Base-by-base conservation (phyloP, 2,888 invertebrate genomes). In the Scaptomyza caliginosa region DNA sequence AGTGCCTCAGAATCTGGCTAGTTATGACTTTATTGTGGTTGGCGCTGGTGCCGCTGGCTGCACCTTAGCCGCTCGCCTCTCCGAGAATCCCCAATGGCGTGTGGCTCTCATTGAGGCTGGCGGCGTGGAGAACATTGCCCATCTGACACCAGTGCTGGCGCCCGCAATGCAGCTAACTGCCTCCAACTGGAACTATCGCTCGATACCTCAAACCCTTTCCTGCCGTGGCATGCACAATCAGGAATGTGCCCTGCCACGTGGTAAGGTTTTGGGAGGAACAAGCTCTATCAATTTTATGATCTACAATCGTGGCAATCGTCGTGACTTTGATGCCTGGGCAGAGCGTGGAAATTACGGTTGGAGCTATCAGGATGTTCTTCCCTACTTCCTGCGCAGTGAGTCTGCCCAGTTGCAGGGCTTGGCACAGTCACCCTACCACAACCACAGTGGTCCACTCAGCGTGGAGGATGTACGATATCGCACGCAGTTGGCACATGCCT, bases 1-100 rank as follows among this genome's bases (percentile, higher is more conserved):
- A 80, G 80, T 67, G 11, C 80, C 80, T n/a, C 43, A 38, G n/a
- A 40, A 79, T n/a, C 23, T n/a, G 65, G 93, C 93, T 0, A 93
- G 93, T 28, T 97, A 96, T 86, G 96, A 97, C 90, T 97, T 97
- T 86, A 95, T 97, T 68, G 92, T 96, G 34, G 94, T 97, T 7
- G 97, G 97, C 6, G 95, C 95, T 1, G 97, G 97, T 26, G 96
- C 97, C 7, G 96, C 97, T 88, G 96, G 96, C 19, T 90, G 91
- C 71, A 90, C 91, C 0, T 58, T 92, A 24, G 92, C 92, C 0
- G 91, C 91, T 60, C 89, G 92, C 3, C 87, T 92, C 42, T 86
- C 90, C 2, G 92, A 92, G 78, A 89, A 91, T 74, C 89, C 86
- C 43, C 77, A 90, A 6, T 92, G 92, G 92, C 91, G 89, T 2